Base-by-base conservation (phyloP, 2,888 invertebrate species). In the Pseudanteris insignis region DNA sequence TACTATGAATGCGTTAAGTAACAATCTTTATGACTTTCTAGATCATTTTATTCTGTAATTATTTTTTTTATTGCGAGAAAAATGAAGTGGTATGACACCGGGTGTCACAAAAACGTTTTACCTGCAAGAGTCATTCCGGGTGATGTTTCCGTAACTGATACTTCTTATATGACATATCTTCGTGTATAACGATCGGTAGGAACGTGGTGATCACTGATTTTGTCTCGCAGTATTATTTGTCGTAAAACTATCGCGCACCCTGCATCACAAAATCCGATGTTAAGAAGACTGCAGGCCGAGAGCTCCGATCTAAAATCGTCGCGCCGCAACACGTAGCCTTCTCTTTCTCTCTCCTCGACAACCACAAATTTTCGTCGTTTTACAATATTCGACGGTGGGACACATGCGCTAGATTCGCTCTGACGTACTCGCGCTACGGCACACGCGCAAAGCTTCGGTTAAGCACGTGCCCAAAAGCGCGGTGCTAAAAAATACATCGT, bases 251-350 rank as follows among this genome's bases (percentile, higher is more conserved):
- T 41, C 60, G 69, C 67, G 68, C 72, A 67, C 69, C 70, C 68
- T 71, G 70, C 67, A 69, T 69, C 68, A 67, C 73, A 69, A 71
- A 70, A 71, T 75, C 70, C 67, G 70, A 70, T 71, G 69, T 67
- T 65, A 68, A 67, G 73, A 69, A 68, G 67, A 71, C 73, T 72
- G 62, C 63, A 63, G 63, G 65, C 54, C 63, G 64, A 64, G 69
- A 69, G 76, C 77, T 76, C 75, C 69, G 76, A 62, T 76, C 77
- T 77, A 77, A 77, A 77, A 77, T 69, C 76, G 77, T 76, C 77
- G 62, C 73, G 50, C 36, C 59, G 66, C 53, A 38, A 48, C 46
- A 54, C 55, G 60, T 47, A 58, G 63, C 44, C 48, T 51, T 33
- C 50, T 60, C 57, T 58, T 63, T 55, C 55, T 38, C 54, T 46